phyloP scores from a whole-genome alignment of 1,140 invertebrate species.

The Ceratitis capitata region DNA sequence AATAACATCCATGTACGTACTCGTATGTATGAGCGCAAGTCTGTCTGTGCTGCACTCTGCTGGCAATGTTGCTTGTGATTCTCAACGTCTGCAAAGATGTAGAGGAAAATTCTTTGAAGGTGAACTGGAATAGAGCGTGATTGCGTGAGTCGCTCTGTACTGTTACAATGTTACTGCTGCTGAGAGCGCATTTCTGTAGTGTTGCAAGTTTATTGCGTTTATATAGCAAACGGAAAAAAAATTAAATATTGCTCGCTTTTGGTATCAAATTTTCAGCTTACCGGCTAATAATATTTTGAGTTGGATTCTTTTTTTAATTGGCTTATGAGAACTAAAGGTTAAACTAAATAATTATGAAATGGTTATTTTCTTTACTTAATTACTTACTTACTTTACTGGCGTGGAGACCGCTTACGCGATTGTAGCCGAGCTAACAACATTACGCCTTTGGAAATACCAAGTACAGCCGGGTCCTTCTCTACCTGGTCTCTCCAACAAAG shows the following conservation, averaged over 20 bases:
- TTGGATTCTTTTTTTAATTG: no score
- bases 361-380: no score
- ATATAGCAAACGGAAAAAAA: not conserved
- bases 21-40: no score
- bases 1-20: not conserved
- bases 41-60: not conserved
- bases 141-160: not conserved
- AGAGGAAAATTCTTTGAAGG: constrained; percentile 32
- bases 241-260: not conserved
- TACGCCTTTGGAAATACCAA: no score
- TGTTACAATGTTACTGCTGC: not conserved
- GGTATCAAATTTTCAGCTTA: not conserved
- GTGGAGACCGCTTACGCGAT: no score
- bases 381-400: no score
- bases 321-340: no score
- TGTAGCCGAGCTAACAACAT: no score
- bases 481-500: no score
- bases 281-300: not conserved
- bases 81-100: not conserved
- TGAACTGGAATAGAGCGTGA: constrained; percentile 27
- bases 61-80: not conserved
- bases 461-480: no score
- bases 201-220: not conserved
- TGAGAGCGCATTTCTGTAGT: not conserved
- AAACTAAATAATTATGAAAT: no score